Base-by-base conservation (phyloP, 2,113 vertebrate genomes). In the Silurus meridionalis region DNA sequence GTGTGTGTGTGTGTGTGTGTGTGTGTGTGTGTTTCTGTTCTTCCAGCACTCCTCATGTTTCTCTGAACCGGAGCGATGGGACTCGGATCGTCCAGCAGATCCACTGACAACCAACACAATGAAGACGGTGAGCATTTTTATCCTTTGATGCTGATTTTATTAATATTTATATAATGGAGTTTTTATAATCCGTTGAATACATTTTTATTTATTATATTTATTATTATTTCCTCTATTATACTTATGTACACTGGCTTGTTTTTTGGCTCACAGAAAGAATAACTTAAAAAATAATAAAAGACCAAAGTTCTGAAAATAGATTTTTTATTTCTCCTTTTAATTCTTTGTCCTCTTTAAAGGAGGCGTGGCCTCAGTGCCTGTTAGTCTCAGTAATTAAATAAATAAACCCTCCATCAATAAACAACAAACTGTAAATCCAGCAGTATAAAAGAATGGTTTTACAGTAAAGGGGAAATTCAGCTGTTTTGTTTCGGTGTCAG, bases 21-120 rank as follows among this genome's bases (percentile, higher is more conserved):
- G 84, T 37, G 28, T 37, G 28, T 37, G 28, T 81, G 72, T 83
- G 52, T 78, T 79, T 60, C 52, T 60, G n/a, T 19, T 72, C 82
- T 46, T 71, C 25, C n/a, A 58, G 67, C 28, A 23, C 82, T 83
- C 67, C 82, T 83, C 82, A 83, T 83, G 82, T 83, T 83, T 58
- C 82, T 83, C 3, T 83, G 82, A 83, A 21, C 17, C 15, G 53
- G 66, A 63, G 87, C 21, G 69, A 99, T 99, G 98, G 98, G 98
- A 88, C 96, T 97, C 85, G 96, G 94, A 90, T 94, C 95, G 89
- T 99, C 98, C 91, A 97, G 96, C 95, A 98, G 96, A 92, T 85
- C 95, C 46, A 91, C 94, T 0, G 91, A 94, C 83, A 93, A 91
- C 0, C 89, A 95, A 19, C 95, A 95, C 87, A 95, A 92, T 0